Percentiles rank a stretch among this genome's conserved stretches.
Conservation (phyloP, 2,888 invertebrate species). For the Tetanocera ferruginea region DNA sequence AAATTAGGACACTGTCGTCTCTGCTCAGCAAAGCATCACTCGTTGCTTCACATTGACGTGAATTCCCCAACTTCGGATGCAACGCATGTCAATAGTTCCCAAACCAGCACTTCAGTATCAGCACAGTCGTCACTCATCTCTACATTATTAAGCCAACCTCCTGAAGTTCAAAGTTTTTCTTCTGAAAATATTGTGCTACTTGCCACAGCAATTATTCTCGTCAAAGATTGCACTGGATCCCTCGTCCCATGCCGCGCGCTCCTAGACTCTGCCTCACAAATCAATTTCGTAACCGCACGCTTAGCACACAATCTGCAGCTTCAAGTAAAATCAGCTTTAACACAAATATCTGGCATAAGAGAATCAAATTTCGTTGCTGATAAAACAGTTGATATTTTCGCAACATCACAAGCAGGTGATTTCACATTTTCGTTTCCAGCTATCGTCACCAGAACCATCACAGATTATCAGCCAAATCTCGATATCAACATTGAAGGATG, state of each 20-base stretch:
- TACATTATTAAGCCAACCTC: too few species aligned
- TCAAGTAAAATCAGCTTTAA: not conserved
- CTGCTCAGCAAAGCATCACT: constrained; percentile 1
- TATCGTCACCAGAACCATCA: not conserved
- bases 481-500: constrained; percentile 45
- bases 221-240: constrained; percentile 32
- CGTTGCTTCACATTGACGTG: not conserved
- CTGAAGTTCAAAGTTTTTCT: too few species aligned
- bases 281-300: constrained; percentile 33
- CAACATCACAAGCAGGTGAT: too few species aligned
- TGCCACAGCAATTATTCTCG: too few species aligned
- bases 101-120: too few species aligned
- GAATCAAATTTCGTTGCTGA: constrained; percentile 22
- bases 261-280: constrained; percentile 36
- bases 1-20: not conserved
- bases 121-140: too few species aligned
- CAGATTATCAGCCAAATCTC: constrained; percentile 35
- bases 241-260: constrained; percentile 40
- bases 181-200: too few species aligned
- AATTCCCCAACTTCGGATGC: not conserved
- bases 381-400: too few species aligned
- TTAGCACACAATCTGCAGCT: constrained; percentile 33
- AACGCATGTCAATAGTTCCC: not conserved
- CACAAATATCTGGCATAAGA: constrained; percentile 37
- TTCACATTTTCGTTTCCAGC: too few species aligned